Evolutionary conservation across 2,797 vertebrate genomes (phyloP), one percentile per base, ranked within the genome.

Genomic region (Pelobates cultripes): DNA sequence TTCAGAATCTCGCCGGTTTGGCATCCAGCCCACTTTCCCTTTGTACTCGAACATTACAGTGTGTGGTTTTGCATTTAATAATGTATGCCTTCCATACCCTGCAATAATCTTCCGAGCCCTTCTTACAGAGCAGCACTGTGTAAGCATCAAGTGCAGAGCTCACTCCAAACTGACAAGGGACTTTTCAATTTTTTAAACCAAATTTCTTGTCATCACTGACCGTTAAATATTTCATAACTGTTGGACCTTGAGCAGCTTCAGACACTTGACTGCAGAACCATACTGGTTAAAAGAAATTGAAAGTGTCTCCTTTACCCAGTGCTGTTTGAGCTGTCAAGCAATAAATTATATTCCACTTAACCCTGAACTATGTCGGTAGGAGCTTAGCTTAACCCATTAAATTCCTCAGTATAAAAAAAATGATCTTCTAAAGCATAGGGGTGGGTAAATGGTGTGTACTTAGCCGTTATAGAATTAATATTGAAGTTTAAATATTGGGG

Each of bases 161-260:
- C 94, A 92, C 91, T 94, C 89, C 87, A 85, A 93, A 93, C 90
- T 79, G 92, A 90, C 88, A 92, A 87, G 89, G 90, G 93, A 92
- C 90, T 95, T 90, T 95, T 93, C 93, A 92, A 88, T 95, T 94
- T 5, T 92, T 91, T 95, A 95, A 97, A 97, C 96, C 90, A 86
- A 88, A 91, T 94, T 96, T 92, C 95, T 95, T 94, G 94, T 96
- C 95, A 95, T 96, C 91, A 93, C 87, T 87, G 85, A 85, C 81
- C 84, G 89, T 91, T 96, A 93, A 96, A 97, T 96, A 97, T 96
- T 97, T 95, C 86, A 97, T 94, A 90, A 93, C 91, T 82, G 90
- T 81, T 90, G 89, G 89, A 94, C 93, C 91, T 94, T 90, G 88
- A 8, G 14, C 3, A 89, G 44, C 45, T 14, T 3, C n/a, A 3